Evolutionary conservation across 2,797 vertebrate genomes (phyloP).

Genomic region (Enteromius thamalakanensis): DNA sequence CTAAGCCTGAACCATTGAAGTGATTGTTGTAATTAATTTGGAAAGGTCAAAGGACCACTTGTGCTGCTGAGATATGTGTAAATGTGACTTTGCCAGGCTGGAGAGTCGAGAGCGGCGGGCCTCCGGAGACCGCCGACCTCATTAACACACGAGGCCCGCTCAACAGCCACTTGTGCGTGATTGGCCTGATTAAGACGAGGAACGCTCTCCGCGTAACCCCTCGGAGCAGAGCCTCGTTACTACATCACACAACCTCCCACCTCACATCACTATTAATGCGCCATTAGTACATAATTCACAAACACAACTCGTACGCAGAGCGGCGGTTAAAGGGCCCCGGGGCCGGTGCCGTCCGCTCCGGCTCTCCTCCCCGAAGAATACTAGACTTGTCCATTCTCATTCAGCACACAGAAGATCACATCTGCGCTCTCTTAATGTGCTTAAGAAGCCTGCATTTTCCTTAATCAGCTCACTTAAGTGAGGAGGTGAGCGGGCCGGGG

Average conservation of each 20-base stretch:
- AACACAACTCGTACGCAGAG: slow-evolving; percentile 27
- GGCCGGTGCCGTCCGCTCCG: neutral
- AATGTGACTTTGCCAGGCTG: slow-evolving; percentile 48
- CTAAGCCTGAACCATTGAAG: slow-evolving; percentile 55
- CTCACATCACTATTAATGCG: slow-evolving; percentile 29
- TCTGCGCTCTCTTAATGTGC: slow-evolving; percentile 76
- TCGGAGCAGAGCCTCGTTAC: slow-evolving; percentile 20
- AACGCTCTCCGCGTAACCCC: slow-evolving; percentile 45
- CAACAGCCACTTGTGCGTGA: slow-evolving; percentile 62
- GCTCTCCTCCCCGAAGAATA: slow-evolving; percentile 67
- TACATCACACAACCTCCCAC: slow-evolving; percentile 34
- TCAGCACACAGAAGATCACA: slow-evolving; percentile 77
- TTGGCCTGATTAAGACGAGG: slow-evolving; percentile 60
- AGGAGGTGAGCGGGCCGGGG: slow-evolving; percentile 77
- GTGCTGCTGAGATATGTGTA: slow-evolving; percentile 49
- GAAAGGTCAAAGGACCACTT: slow-evolving; percentile 61
- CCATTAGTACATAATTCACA: slow-evolving; percentile 46
- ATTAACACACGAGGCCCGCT: slow-evolving; percentile 50
- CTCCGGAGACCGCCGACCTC: slow-evolving; percentile 44
- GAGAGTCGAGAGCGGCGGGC: slow-evolving; percentile 31
- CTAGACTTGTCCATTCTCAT: slow-evolving; percentile 75
- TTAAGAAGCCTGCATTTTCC: slow-evolving; percentile 75
- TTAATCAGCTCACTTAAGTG: slow-evolving; percentile 85
- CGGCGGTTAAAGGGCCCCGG: slow-evolving; percentile 29
- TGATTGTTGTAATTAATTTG: slow-evolving; percentile 62